A percentile compares a stretch with the other conserved stretches of the same genome.
phyloP scores from a whole-genome alignment of 2,113 vertebrate genomes.

The Ptilorrhoa leucosticta region DNA sequence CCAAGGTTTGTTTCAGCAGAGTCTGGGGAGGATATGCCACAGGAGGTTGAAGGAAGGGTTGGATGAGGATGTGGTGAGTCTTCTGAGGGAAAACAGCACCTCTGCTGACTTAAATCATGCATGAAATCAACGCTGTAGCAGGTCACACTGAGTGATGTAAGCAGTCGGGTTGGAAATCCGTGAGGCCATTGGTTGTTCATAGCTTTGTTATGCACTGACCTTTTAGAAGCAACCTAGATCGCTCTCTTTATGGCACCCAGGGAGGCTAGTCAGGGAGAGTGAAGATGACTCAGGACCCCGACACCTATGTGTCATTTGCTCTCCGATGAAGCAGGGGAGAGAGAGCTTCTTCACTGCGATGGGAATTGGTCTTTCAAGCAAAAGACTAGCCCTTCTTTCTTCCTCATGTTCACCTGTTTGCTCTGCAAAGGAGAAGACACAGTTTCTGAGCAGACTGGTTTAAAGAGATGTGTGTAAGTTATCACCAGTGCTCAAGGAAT shows the following conservation, averaged over 20 bases:
- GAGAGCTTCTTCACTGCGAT: fast-evolving
- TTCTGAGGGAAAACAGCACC: not conserved
- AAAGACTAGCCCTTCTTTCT: not conserved
- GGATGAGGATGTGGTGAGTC: not conserved
- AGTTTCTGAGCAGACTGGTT: not conserved
- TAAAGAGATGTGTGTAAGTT: not conserved
- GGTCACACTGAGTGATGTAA: fast-evolving
- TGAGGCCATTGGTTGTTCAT: not conserved
- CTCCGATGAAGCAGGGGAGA: not conserved
- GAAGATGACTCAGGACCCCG: not conserved
- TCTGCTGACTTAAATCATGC: not conserved
- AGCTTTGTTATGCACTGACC: not conserved
- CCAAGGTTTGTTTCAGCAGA: not conserved
- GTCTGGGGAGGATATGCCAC: not conserved
- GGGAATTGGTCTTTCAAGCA: not conserved
- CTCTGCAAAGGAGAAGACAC: not conserved
- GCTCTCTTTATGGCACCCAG: not conserved
- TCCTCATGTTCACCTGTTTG: not conserved
- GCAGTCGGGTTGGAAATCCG: not conserved
- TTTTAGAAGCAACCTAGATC: not conserved
- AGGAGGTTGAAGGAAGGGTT: not conserved
- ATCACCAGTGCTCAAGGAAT: not conserved
- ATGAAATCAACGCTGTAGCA: not conserved
- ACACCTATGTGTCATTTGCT: not conserved
- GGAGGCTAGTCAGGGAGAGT: fast-evolving